Percentiles rank a stretch among this genome's conserved stretches.
phyloP scores from a whole-genome alignment of 2,113 vertebrate species.

The Centropus bengalensis region DNA sequence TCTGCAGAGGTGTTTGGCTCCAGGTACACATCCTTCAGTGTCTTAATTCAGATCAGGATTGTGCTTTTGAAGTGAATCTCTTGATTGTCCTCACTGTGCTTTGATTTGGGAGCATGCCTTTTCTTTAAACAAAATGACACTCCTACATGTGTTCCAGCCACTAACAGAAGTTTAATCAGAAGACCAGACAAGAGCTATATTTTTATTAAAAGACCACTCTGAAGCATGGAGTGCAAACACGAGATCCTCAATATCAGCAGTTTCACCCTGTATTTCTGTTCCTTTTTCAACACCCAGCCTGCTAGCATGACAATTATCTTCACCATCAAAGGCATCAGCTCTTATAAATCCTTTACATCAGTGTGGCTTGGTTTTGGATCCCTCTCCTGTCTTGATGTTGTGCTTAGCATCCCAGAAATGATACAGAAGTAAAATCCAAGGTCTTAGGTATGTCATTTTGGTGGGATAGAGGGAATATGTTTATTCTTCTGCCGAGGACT shows the following conservation, averaged over 20 bases:
- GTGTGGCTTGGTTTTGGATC: not conserved
- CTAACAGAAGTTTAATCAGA: not conserved
- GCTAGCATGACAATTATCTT: not conserved
- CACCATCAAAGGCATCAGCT: rapidly evolving
- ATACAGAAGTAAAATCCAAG: not conserved
- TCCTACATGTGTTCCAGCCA: not conserved
- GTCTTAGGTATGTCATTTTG: not conserved
- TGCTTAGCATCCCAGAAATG: not conserved
- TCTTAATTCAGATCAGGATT: not conserved
- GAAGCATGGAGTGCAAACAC: not conserved
- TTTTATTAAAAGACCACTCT: not conserved
- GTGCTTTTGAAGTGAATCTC: not conserved
- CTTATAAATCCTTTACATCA: not conserved
- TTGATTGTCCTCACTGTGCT: not conserved
- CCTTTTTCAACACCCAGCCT: not conserved
- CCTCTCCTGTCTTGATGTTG: not conserved
- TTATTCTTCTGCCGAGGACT: not conserved
- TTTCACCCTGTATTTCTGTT: not conserved
- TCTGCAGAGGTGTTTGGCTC: not conserved
- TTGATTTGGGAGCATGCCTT: not conserved
- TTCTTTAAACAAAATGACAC: not conserved
- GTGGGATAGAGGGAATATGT: not conserved
- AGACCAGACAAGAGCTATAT: not conserved
- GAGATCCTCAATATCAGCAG: not conserved
- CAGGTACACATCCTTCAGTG: not conserved